Percentiles rank a stretch among this genome's conserved stretches.
These are phyloP conservation scores for Dufourea novaeangliae DNA, from an alignment of 1,140 invertebrate genomes.

Conservation along the genomic window DNA sequence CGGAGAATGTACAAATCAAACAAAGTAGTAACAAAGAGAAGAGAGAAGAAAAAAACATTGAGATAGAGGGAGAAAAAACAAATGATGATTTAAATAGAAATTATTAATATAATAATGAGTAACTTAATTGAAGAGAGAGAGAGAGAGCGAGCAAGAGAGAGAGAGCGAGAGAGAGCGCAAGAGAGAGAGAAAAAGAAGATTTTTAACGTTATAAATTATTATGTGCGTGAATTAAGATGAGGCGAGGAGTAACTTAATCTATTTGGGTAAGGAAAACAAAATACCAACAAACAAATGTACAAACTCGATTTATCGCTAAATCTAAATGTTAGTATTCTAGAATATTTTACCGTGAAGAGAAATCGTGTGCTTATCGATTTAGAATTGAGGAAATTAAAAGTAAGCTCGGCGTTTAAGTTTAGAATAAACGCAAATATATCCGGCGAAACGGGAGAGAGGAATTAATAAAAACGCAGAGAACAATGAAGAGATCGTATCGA, in stretches of 20 bases:
- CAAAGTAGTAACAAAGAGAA: conserved; percentile 61
- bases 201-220: conserved; percentile 81
- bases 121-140: conserved; percentile 67
- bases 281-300: conserved; percentile 76
- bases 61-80: too few species aligned
- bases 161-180: too few species aligned
- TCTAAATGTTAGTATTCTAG: conserved; percentile 79
- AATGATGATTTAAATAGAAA: conserved; percentile 72
- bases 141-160: background rate
- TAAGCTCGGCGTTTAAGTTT: conserved; percentile 57
- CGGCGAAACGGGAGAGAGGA: conserved; percentile 31
- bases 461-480: background rate
- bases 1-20: conserved; percentile 81
- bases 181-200: conserved; percentile 38
- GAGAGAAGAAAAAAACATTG: conserved; percentile 67
- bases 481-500: conserved; percentile 2
- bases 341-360: conserved; percentile 73
- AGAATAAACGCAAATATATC: conserved; percentile 54
- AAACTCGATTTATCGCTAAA: conserved; percentile 79
- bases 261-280: conserved; percentile 58
- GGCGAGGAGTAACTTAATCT: conserved; percentile 62
- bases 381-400: conserved; percentile 44
- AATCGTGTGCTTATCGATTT: conserved; percentile 62
- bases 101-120: conserved; percentile 80
- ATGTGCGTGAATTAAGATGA: conserved; percentile 55